A percentile compares a stretch with the other conserved stretches of the same genome.
phyloP scores from a whole-genome alignment of 2,797 vertebrate genomes.

The Melanogrammus aeglefinus region DNA sequence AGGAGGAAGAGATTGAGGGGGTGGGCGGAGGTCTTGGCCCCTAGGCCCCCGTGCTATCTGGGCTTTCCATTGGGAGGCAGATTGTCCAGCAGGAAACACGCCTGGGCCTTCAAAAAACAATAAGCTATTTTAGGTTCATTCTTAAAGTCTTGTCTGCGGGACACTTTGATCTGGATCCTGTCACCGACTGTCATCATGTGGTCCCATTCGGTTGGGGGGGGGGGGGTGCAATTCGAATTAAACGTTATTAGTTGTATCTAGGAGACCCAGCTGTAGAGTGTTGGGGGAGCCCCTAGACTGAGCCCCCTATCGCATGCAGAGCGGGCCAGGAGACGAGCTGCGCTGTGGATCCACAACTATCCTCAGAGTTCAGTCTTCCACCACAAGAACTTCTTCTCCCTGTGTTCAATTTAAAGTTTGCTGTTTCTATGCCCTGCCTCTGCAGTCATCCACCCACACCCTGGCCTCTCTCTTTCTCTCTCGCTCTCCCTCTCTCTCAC shows the following conservation, averaged over 20 bases:
- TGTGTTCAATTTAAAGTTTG: slow-evolving; percentile 36
- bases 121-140: slow-evolving; percentile 75
- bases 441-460: slow-evolving; percentile 21
- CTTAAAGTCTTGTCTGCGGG: slow-evolving; percentile 62
- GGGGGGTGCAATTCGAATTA: neutral
- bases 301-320: neutral
- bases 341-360: slow-evolving; percentile 20
- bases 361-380: slow-evolving; percentile 29
- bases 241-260: neutral
- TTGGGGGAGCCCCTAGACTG: neutral
- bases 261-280: neutral
- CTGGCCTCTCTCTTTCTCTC: neutral
- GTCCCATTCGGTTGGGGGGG: slow-evolving; percentile 42
- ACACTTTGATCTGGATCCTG: slow-evolving; percentile 51
- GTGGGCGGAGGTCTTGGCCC: slow-evolving; percentile 69
- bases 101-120: slow-evolving; percentile 64
- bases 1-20: slow-evolving; percentile 65
- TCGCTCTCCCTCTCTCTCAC: neutral
- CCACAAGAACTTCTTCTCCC: slow-evolving; percentile 18
- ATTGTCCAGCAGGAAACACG: slow-evolving; percentile 72
- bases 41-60: slow-evolving; percentile 74
- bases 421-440: slow-evolving; percentile 17
- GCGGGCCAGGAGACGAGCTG: slow-evolving; percentile 23
- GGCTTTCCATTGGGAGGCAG: slow-evolving; percentile 78
- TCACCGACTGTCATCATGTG: slow-evolving; percentile 58